Percentiles rank a stretch among this genome's conserved stretches.
Conservation (phyloP, 2,888 invertebrate genomes). For the Sepioteuthis lessoniana region DNA sequence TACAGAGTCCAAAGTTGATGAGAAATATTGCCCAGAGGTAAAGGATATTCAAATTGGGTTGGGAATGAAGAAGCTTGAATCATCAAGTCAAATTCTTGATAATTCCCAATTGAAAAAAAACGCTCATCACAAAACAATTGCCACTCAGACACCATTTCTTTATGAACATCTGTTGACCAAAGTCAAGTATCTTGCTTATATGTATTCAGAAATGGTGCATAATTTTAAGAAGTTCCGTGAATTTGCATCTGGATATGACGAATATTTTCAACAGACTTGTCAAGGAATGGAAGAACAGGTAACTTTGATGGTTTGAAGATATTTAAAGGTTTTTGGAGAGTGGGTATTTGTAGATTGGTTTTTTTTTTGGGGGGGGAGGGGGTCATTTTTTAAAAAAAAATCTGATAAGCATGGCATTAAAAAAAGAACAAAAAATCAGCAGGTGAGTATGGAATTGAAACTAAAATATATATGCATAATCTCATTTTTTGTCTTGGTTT, state of each 20-base stretch:
- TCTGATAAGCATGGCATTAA: too few species aligned
- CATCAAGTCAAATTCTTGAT: not conserved
- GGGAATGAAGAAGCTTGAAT: not conserved
- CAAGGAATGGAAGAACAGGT: not conserved
- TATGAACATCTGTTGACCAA: not conserved
- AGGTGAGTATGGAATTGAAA: too few species aligned
- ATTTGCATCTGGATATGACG: not conserved
- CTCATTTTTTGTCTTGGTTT: too few species aligned
- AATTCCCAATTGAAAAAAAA: not conserved
- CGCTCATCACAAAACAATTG: not conserved
- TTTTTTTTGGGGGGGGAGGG: too few species aligned
- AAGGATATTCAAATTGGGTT: not conserved
- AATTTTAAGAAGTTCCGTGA: constrained; percentile 34
- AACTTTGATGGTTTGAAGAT: not conserved
- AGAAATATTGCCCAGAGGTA: not conserved
- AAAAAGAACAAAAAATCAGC: too few species aligned
- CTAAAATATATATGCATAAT: too few species aligned
- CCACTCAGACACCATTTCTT: not conserved
- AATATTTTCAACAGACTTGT: not conserved
- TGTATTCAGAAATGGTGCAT: not conserved
- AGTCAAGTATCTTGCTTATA: not conserved
- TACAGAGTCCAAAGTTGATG: not conserved
- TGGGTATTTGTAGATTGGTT: too few species aligned
- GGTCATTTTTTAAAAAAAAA: too few species aligned
- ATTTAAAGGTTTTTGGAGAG: too few species aligned